Conservation (phyloP, 2,797 vertebrate species). For the Scolopax rusticola region DNA sequence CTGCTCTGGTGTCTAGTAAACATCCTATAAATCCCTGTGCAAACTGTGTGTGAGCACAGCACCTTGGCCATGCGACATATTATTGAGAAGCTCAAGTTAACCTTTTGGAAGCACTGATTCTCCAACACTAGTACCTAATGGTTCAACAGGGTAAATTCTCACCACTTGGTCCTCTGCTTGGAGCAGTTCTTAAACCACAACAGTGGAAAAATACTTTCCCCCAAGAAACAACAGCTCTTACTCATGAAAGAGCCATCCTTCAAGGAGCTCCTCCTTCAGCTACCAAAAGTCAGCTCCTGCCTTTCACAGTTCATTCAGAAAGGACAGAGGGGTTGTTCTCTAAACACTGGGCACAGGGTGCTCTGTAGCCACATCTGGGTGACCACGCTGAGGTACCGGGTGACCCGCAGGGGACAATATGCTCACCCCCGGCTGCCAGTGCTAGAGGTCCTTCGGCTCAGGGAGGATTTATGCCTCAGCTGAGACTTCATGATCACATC, state of each 20-base stretch:
- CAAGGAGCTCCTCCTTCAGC: not conserved
- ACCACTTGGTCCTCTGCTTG: not conserved
- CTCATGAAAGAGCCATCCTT: not conserved
- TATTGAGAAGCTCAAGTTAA: not conserved
- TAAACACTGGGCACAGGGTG: fast-evolving
- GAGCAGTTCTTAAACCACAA: not conserved
- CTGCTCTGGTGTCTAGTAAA: not conserved
- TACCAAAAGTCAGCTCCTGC: not conserved
- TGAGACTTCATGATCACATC: constrained; percentile 99
- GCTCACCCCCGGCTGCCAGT: constrained; percentile 95
- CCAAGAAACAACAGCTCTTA: not conserved
- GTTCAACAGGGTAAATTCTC: not conserved
- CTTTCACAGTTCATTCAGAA: not conserved
- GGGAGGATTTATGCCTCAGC: constrained; percentile 95
- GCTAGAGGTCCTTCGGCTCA: constrained; percentile 94
- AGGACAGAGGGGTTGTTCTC: not conserved
- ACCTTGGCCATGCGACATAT: not conserved
- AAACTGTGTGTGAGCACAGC: not conserved
- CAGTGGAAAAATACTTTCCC: not conserved
- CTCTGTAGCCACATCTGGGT: not conserved
- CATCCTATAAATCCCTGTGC: not conserved
- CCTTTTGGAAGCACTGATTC: not conserved
- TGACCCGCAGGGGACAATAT: not conserved
- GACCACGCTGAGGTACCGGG: fast-evolving
- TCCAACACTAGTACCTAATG: not conserved